These are phyloP conservation scores for Heteractis magnifica DNA, from an alignment of 92 coral and sea anemone genomes.

Conservation along the genomic window DNA sequence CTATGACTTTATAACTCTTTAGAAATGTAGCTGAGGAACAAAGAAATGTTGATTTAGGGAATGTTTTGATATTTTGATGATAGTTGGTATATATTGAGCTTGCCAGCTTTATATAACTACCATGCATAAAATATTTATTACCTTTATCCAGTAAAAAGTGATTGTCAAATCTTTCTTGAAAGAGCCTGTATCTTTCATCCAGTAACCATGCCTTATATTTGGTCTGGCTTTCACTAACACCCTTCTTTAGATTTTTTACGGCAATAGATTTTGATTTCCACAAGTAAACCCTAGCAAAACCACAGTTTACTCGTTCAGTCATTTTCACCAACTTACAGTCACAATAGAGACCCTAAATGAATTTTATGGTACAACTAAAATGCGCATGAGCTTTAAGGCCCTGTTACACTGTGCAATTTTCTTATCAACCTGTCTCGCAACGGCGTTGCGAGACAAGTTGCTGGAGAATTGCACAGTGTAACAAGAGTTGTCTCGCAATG, in stretches of 20 bases:
- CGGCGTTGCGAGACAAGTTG: too few relatives aligned
- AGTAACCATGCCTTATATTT: not conserved
- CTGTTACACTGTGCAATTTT: too few relatives aligned
- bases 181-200: not conserved
- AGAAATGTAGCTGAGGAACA: constrained; percentile 5
- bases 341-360: not conserved
- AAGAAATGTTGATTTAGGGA: too few relatives aligned
- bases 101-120: not conserved
- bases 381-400: constrained; percentile 25
- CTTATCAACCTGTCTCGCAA: too few relatives aligned
- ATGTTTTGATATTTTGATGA: too few relatives aligned
- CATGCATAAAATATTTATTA: not conserved
- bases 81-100: too few relatives aligned
- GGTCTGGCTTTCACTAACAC: constrained; percentile 11
- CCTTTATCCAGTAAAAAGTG: not conserved
- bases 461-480: too few relatives aligned
- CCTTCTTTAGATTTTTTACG: not conserved
- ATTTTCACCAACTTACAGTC: constrained; percentile 1
- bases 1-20: constrained; percentile 6
- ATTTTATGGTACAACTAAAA: not conserved
- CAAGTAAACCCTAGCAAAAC: constrained; percentile 5
- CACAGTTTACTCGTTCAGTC: constrained; percentile 25
- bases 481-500: too few relatives aligned
- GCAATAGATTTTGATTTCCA: constrained; percentile 16
- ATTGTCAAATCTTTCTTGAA: not conserved